A percentile compares a stretch with the other conserved stretches of the same genome.
Conservation (phyloP, 2,797 vertebrate species). For the Etheostoma perlongum region DNA sequence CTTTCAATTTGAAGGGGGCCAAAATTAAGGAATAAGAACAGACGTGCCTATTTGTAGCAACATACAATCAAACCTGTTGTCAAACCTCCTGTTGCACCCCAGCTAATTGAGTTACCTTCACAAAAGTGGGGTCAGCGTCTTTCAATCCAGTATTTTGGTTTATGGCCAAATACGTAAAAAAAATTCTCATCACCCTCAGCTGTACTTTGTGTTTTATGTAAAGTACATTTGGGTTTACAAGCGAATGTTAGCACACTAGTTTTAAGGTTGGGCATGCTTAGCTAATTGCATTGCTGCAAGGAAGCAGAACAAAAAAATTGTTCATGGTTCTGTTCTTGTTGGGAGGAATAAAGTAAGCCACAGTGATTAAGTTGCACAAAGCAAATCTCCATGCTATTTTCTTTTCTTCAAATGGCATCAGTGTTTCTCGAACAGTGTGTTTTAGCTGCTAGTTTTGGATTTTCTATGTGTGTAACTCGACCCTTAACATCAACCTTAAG, state of each 20-base stretch:
- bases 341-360: background rate
- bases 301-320: background rate
- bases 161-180: background rate
- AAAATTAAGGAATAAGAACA: background rate
- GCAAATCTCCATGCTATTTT: background rate
- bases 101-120: no score
- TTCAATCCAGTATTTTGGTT: background rate
- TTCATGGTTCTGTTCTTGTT: background rate
- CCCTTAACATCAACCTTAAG: background rate
- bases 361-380: background rate
- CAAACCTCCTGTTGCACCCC: no score
- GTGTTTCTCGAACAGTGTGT: background rate
- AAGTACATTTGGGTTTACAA: background rate
- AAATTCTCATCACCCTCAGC: no score
- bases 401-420: background rate
- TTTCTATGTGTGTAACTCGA: background rate
- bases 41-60: background rate
- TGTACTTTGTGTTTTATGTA: no score
- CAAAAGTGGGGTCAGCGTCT: no score
- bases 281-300: background rate
- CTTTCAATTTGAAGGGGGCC: conserved; percentile 14
- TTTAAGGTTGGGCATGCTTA: background rate
- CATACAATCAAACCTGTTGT: conserved; percentile 4
- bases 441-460: background rate
- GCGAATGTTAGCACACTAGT: background rate